A percentile compares a stretch with the other conserved stretches of the same genome.
These are phyloP conservation scores for Dascillus cervinus DNA, from an alignment of 2,888 invertebrate species.

Conservation along the genomic window DNA sequence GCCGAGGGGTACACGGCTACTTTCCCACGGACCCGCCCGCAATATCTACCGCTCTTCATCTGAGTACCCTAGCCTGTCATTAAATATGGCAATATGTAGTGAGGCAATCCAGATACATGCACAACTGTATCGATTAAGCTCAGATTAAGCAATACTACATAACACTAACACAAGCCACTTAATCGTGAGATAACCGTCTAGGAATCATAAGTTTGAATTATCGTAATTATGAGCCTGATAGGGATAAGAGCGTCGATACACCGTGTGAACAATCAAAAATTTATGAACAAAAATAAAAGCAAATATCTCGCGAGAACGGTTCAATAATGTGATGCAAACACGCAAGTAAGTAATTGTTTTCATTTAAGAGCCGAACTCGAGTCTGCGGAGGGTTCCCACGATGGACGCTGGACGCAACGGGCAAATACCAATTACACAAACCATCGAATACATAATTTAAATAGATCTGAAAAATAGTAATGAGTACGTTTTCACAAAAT, in stretches of 20 bases:
- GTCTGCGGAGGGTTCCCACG: constrained; percentile 36
- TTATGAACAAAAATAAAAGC: constrained; percentile 38
- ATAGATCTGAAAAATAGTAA: constrained; percentile 18
- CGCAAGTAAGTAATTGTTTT: constrained; percentile 45
- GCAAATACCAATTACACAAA: constrained; percentile 38
- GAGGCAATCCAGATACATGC: constrained; percentile 35
- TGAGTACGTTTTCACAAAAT: not conserved
- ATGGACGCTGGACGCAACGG: constrained; percentile 35
- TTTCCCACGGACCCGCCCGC: constrained; percentile 46
- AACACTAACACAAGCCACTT: constrained; percentile 4
- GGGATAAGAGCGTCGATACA: constrained; percentile 18
- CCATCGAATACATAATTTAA: constrained; percentile 35
- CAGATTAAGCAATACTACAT: constrained; percentile 14
- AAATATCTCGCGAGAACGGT: constrained; percentile 39
- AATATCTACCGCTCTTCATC: constrained; percentile 45
- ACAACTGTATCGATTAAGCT: constrained; percentile 36
- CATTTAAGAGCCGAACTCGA: constrained; percentile 38
- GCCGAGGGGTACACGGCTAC: constrained; percentile 45
- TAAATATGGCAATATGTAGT: constrained; percentile 45
- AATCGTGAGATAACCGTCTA: not conserved
- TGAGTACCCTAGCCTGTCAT: constrained; percentile 41
- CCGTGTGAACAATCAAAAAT: constrained; percentile 36
- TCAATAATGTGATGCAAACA: constrained; percentile 44
- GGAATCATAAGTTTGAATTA: not conserved
- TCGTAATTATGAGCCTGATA: constrained; percentile 27